These are phyloP conservation scores for Leistus spinibarbis DNA, from an alignment of 2,888 invertebrate species.

Conservation along the genomic window DNA sequence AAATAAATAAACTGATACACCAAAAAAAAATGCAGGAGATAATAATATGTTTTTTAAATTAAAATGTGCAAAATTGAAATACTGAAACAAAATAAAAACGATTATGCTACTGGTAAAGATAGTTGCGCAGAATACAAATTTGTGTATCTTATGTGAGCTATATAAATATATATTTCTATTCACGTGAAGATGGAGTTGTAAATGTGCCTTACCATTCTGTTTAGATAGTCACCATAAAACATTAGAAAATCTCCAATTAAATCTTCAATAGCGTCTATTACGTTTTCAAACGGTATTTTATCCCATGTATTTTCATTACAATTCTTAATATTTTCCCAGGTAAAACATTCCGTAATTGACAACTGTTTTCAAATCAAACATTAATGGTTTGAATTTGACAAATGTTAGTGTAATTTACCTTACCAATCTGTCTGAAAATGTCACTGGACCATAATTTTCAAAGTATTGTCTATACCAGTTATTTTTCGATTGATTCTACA, in stretches of 20 bases:
- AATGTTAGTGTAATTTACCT: neutral
- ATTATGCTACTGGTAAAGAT: too few relatives aligned
- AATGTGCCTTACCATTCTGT: neutral
- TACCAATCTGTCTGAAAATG: neutral
- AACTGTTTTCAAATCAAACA: neutral
- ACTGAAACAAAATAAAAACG: too few relatives aligned
- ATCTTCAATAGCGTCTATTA: slow-evolving; percentile 14
- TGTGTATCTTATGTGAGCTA: too few relatives aligned
- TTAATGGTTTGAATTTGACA: neutral
- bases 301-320: neutral
- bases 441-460: neutral
- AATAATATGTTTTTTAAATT: neutral
- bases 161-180: too few relatives aligned
- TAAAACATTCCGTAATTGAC: slow-evolving; percentile 16
- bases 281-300: slow-evolving; percentile 12
- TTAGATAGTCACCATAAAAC: slow-evolving; percentile 6
- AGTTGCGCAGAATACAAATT: too few relatives aligned
- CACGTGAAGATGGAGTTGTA: too few relatives aligned
- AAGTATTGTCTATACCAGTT: neutral
- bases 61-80: neutral
- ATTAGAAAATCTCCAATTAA: slow-evolving; percentile 10
- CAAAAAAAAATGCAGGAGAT: slow-evolving; percentile 11
- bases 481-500: neutral
- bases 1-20: slow-evolving; percentile 5
- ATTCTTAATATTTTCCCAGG: slow-evolving; percentile 3